Evolutionary conservation across 1,140 invertebrate species (phyloP).

Genomic region (Papilio polytes): DNA sequence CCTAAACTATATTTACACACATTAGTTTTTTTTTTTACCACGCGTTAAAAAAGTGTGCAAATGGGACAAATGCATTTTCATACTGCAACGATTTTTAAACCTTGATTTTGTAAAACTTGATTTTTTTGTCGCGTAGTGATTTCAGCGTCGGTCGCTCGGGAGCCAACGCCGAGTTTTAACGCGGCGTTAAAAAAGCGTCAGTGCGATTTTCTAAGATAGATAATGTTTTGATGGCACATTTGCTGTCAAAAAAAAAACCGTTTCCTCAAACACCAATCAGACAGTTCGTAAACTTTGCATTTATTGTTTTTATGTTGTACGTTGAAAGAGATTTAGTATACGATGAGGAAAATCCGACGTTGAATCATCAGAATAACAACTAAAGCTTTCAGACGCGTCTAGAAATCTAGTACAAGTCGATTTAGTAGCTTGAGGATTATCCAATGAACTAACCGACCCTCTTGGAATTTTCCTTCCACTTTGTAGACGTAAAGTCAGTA

Average conservation of each 20-base stretch:
- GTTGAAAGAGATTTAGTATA: conserved; percentile 19
- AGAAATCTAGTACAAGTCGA: conserved; percentile 16
- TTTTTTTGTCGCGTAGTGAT: too few species aligned
- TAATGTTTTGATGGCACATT: too few species aligned
- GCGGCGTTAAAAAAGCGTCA: too few species aligned
- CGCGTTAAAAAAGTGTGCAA: too few species aligned
- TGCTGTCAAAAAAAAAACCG: not conserved
- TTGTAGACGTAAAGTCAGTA: not conserved
- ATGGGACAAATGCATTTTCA: too few species aligned
- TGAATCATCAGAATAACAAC: conserved; percentile 26
- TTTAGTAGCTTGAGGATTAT: not conserved
- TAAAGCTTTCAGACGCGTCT: conserved; percentile 19
- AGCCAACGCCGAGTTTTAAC: too few species aligned
- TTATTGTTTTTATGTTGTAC: conserved; percentile 23
- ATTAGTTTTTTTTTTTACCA: not conserved
- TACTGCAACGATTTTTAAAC: too few species aligned
- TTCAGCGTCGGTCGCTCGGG: too few species aligned
- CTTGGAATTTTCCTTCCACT: conserved; percentile 1
- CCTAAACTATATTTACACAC: not conserved
- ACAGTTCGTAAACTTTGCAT: conserved; percentile 4
- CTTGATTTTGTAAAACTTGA: too few species aligned
- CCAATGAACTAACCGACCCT: not conserved
- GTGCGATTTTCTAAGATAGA: not conserved
- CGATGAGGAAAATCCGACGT: conserved; percentile 6
- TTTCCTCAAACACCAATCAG: conserved; percentile 1